Evolutionary conservation across 2,888 invertebrate genomes (phyloP), one percentile per base, ranked within the genome.

Genomic region (Acleris emargana): DNA sequence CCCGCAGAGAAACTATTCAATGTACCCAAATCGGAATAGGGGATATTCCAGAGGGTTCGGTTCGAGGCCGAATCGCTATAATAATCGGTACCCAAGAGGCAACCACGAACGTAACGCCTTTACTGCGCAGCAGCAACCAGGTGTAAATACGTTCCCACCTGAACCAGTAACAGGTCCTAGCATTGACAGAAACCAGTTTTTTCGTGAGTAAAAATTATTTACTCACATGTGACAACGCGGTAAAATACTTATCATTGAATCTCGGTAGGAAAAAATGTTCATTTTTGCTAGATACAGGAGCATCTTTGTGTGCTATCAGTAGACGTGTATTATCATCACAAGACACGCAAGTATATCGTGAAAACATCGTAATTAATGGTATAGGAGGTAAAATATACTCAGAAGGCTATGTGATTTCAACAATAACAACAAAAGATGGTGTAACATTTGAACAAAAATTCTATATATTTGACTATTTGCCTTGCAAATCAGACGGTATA

Each of bases 401-500:
- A 5, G n/a, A 6, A n/a, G 58, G 57, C 5, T 49, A 47, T 58
- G 47, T 58, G 2, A 22, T 11, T 1, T 13, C 13, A 13, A 20
- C 7, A 20, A 13, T 22, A 50, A 7, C 4, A 50, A n/a, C 20
- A 20, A 9, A 22, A 11, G 50, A 20, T 6, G 13, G 13, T 1
- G 1, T 50, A 9, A 45, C 45, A 1, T 50, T 50, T 1, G 13
- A 22, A 22, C 50, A 50, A 1, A 50, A 22, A 1, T 53, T 53
- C 49, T 64, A 62, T 32, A 58, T 59, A 13, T 64, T 69, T 49
- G 22, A 62, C 3, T 4, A 52, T 5, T 13, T 67, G 7, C 58
- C 67, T 5, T 60, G 59, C 25, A 49, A 38, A 20, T 3, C 45
- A 0, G 25, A 58, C 28, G 67, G 67, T 4, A 69, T 64, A 11